phyloP scores from a whole-genome alignment of 2,113 vertebrate genomes.

The Bufo bufo region DNA sequence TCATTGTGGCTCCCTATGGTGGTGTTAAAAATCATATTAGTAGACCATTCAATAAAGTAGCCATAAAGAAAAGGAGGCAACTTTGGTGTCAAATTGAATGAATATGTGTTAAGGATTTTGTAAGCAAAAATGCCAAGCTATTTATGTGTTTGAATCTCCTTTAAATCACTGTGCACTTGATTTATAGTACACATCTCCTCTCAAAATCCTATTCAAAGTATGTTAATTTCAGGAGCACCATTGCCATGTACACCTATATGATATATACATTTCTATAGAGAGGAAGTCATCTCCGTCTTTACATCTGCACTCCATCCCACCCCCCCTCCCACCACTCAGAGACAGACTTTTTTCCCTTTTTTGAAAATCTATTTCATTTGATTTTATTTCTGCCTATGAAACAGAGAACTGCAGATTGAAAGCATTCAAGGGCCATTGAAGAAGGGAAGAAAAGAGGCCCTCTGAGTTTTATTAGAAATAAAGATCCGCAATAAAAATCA shows the following conservation, averaged over 20 bases:
- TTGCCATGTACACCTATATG: slow-evolving; percentile 28
- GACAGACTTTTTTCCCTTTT: slow-evolving; percentile 37
- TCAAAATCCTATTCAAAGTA: background rate
- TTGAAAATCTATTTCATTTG: slow-evolving; percentile 70
- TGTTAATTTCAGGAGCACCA: slow-evolving; percentile 8
- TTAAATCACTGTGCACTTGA: background rate
- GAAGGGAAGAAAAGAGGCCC: slow-evolving; percentile 98
- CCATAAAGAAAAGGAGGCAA: background rate
- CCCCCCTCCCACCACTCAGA: slow-evolving; percentile 24
- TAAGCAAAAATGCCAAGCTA: background rate
- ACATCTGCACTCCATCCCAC: background rate
- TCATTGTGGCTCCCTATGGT: too few relatives aligned
- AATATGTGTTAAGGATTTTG: background rate
- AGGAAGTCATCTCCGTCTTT: slow-evolving; percentile 28
- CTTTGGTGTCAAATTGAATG: background rate
- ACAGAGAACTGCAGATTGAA: slow-evolving; percentile 98
- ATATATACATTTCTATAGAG: slow-evolving; percentile 28
- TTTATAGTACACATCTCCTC: background rate
- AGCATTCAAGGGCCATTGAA: slow-evolving; percentile 99
- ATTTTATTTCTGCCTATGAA: slow-evolving; percentile 96
- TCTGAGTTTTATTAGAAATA: slow-evolving; percentile 99
- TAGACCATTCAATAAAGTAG: background rate
- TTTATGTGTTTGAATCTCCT: background rate
- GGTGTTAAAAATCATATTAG: background rate
- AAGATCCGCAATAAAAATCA: slow-evolving; percentile 99